Evolutionary conservation across 1,140 invertebrate species (phyloP).

Genomic region (Ephestia elutella): DNA sequence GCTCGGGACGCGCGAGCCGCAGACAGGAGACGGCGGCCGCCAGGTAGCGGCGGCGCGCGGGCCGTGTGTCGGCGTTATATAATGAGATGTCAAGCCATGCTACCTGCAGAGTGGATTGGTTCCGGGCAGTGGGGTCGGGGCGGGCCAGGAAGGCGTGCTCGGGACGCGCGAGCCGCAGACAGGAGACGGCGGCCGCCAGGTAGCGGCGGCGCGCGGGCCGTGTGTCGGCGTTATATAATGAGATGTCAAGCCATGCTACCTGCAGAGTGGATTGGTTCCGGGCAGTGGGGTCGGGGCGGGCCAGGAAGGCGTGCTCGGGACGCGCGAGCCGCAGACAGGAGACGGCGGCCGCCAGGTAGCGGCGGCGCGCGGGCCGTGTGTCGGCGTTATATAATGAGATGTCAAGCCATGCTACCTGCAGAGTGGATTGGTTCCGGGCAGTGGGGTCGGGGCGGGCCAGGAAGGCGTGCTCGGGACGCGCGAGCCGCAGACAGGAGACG

Average conservation of each 20-base stretch:
- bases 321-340: constrained; percentile 80
- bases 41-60: constrained; percentile 80
- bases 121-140: constrained; percentile 16
- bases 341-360: constrained; percentile 84
- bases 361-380: constrained; percentile 77
- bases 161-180: constrained; percentile 76
- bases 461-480: no score
- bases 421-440: no score
- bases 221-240: constrained; percentile 31
- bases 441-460: no score
- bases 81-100: not conserved
- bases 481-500: no score
- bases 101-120: constrained; percentile 8
- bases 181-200: constrained; percentile 85
- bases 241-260: not conserved
- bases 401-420: no score
- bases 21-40: constrained; percentile 85
- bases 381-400: no score
- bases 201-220: constrained; percentile 80
- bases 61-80: constrained; percentile 57
- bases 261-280: constrained; percentile 4
- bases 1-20: constrained; percentile 73
- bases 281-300: constrained; percentile 24
- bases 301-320: constrained; percentile 59
- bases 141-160: constrained; percentile 58